Evolutionary conservation across 1,140 invertebrate species (phyloP), one percentile per base, ranked within the genome.

Genomic region (Aphis gossypii): DNA sequence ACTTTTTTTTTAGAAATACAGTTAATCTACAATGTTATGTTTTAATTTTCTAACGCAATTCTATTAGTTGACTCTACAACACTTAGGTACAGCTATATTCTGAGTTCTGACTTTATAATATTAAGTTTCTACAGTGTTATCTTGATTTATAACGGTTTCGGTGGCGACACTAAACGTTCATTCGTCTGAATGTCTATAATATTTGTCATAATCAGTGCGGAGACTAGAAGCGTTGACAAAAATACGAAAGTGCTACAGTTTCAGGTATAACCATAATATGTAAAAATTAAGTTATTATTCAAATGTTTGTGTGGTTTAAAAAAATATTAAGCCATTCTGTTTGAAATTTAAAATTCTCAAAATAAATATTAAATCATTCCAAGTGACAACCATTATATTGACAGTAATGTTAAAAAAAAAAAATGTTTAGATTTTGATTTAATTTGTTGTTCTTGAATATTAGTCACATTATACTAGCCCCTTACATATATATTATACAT

Each of bases 111-210:
- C 60, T 76, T 14, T 76, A 76, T 76, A 41, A 41, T 76, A 76
- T 76, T 76, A 76, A 30, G n/a, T 14, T 76, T 76, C 18, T 4
- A 60, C 14, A 18, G 60, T 76, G 60, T 76, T 76, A 76, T 76
- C 60, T 76, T 35, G 60, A 76, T 76, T 76, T 76, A 76, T 30
- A 76, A 76, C 60, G 60, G 60, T 76, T 76, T 76, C 60, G n/a
- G 60, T 76, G 60, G 60, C 60, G 60, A 76, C 60, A 76, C 60
- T 76, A 76, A 76, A 76, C 30, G 60, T n/a, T n/a, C 60, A n/a
- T 14, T 76, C n/a, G 60, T n/a, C 30, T 76, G 60, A 76, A 76
- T 76, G 14, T 76, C 5, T 76, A 41, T 41, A n/a, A 76, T 18
- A n/a, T 76, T n/a, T 76, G 14, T 76, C 30, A 76, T n/a, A 21